These are phyloP conservation scores for Zaprionus inermis DNA, from an alignment of 1,140 invertebrate species.

Conservation along the genomic window DNA sequence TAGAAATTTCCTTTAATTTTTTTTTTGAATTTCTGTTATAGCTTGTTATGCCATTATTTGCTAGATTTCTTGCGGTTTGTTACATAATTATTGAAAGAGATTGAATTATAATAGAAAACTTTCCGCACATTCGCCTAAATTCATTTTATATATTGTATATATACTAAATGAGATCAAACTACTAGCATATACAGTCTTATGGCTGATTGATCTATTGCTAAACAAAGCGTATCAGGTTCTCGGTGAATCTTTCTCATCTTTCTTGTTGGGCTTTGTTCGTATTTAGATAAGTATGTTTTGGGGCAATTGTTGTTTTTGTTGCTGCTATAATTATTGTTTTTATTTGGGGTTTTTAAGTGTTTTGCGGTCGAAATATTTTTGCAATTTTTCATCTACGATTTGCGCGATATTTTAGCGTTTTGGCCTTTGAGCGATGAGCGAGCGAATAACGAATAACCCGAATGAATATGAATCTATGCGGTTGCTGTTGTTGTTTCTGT, in stretches of 20 bases:
- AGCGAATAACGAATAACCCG: slow-evolving; percentile 1
- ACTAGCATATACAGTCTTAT: no score
- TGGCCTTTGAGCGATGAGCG: slow-evolving; percentile 26
- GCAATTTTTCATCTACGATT: slow-evolving; percentile 52
- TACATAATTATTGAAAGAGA: no score
- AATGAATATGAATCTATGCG: slow-evolving; percentile 9
- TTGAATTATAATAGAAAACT: no score
- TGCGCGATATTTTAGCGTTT: slow-evolving; percentile 50
- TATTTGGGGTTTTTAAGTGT: slow-evolving; percentile 53
- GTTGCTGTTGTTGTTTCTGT: not conserved
- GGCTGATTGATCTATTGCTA: not conserved
- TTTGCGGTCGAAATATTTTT: slow-evolving; percentile 53
- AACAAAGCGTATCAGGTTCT: slow-evolving; percentile 1
- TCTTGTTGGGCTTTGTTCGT: slow-evolving; percentile 7
- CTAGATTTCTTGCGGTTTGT: no score
- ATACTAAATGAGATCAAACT: no score
- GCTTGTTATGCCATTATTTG: no score
- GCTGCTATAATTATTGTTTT: slow-evolving; percentile 18
- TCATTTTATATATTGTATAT: no score
- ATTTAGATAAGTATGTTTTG: slow-evolving; percentile 28
- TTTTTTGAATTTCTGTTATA: no score
- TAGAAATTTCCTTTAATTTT: no score
- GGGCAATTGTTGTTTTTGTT: not conserved
- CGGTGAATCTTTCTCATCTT: not conserved
- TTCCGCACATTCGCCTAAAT: no score